These are phyloP conservation scores for Motacilla tschutschensis DNA, from an alignment of 2,113 vertebrate genomes.

Conservation along the genomic window DNA sequence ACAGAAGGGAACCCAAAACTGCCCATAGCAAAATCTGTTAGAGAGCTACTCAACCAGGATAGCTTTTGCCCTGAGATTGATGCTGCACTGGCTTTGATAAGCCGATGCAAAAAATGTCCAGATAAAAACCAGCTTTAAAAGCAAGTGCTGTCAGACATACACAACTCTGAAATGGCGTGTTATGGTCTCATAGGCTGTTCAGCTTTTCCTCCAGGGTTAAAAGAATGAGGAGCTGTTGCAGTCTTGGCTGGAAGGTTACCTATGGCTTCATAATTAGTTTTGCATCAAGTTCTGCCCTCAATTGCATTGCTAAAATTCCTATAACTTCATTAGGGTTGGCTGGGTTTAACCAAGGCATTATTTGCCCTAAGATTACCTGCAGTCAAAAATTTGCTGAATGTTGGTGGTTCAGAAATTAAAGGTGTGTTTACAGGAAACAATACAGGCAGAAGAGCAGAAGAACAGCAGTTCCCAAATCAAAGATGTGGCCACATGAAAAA, in stretches of 20 bases:
- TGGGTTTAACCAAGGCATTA: not conserved
- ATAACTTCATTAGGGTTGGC: not conserved
- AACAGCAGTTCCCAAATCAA: not conserved
- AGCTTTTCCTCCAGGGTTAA: not conserved
- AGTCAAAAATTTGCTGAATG: conserved; percentile 11
- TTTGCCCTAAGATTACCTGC: not conserved
- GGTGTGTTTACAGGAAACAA: conserved; percentile 18
- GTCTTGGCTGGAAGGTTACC: not conserved
- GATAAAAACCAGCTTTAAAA: not conserved
- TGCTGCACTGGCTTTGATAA: not conserved
- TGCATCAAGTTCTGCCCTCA: not conserved
- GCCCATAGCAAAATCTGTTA: not conserved
- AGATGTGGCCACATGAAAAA: not conserved
- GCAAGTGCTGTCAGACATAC: not conserved
- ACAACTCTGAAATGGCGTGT: not conserved
- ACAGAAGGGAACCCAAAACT: not conserved
- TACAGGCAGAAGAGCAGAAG: not conserved
- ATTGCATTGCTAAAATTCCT: conserved; percentile 22
- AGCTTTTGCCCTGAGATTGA: not conserved
- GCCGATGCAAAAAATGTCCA: not conserved
- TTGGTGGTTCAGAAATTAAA: not conserved
- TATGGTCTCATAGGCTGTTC: not conserved
- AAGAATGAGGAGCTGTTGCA: not conserved
- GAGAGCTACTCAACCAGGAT: not conserved
- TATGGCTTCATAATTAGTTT: not conserved